These are phyloP conservation scores for Novumbra hubbsi DNA, from an alignment of 2,797 vertebrate species.

Conservation along the genomic window DNA sequence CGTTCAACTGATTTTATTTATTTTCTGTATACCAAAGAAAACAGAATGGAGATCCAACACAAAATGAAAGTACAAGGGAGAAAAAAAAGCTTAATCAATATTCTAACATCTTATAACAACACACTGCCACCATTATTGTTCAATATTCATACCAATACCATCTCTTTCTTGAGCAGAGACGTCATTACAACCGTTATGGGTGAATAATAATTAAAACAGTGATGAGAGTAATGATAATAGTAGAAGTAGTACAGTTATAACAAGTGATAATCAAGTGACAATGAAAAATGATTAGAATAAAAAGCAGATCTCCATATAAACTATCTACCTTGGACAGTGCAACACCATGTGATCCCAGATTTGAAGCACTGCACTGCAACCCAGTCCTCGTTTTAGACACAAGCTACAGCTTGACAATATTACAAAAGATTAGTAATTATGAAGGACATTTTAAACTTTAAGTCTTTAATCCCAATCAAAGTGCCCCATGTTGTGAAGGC, in stretches of 20 bases:
- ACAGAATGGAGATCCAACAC: constrained; percentile 81
- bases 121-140: constrained; percentile 80
- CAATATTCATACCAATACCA: constrained; percentile 79
- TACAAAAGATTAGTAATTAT: constrained; percentile 28
- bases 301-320: constrained; percentile 79
- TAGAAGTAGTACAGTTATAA: constrained; percentile 82
- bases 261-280: constrained; percentile 83
- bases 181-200: constrained; percentile 76
- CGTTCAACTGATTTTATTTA: constrained; percentile 79
- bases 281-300: constrained; percentile 75
- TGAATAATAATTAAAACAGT: constrained; percentile 79
- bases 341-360: constrained; percentile 73
- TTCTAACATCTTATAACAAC: constrained; percentile 79
- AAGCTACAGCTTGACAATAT: constrained; percentile 69
- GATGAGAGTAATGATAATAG: constrained; percentile 78
- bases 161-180: constrained; percentile 68
- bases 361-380: constrained; percentile 64
- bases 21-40: constrained; percentile 83
- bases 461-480: constrained; percentile 51
- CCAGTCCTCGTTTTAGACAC: constrained; percentile 72
- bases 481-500: constrained; percentile 60
- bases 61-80: constrained; percentile 80
- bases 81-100: constrained; percentile 79
- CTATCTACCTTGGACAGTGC: constrained; percentile 78
- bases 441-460: constrained; percentile 47